Base-by-base conservation (phyloP, 2,797 vertebrate species). In the Falco cherrug region DNA sequence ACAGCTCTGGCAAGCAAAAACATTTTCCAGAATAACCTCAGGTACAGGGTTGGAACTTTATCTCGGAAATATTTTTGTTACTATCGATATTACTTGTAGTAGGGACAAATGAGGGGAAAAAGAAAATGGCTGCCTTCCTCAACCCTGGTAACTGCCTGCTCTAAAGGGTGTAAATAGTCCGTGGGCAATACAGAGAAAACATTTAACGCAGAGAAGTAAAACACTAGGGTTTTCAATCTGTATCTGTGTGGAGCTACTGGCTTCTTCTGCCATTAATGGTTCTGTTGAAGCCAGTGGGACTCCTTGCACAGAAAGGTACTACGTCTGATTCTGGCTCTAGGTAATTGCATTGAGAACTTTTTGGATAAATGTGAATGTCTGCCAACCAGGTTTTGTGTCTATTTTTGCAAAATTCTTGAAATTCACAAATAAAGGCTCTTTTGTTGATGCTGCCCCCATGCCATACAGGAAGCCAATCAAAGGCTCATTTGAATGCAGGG, bases 1-100 rank as follows among this genome's bases (percentile, higher is more conserved):
- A 94, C 71, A 96, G 63, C 45, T 68, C 84, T 86, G 96, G 75
- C 61, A 97, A 75, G 47, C 21, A 74, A 78, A 76, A 89, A 31
- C 35, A 26, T 70, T 80, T 97, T 94, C 81, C 80, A 84, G 74
- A 80, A 61, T 60, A 70, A 93, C 64, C 26, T 91, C 45, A 90
- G 75, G 81, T 60, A 70, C 7, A 39, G 15, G 8, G 56, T 16
- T 90, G 45, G 64, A 93, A 81, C 41, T 50, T 73, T 76, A 28
- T 26, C 25, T 80, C 31, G 37, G 48, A 91, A 94, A 82, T 84
- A 33, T 14, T 91, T 96, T 81, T 90, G 25, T 48, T 93, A 57
- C 28, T 50, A 26, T 86, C 3, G 3, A 10, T 91, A 57, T 31
- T 65, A 61, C 25, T 77, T 83, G 53, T 5, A 73, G 18, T 15